Evolutionary conservation across 2,888 invertebrate genomes (phyloP).

Genomic region (Melinaea menophilus): DNA sequence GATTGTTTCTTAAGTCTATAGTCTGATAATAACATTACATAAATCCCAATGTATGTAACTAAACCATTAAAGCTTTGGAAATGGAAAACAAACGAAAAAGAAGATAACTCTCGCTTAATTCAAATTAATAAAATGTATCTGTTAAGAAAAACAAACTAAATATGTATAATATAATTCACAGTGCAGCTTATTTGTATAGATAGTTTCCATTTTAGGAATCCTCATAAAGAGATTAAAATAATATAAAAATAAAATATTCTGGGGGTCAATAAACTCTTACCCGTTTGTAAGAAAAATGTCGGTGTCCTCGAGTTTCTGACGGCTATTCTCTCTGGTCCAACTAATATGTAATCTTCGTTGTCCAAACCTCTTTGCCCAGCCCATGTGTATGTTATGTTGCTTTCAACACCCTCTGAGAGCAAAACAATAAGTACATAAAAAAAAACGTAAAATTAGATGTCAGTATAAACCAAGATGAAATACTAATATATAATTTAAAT

Average conservation of each 20-base stretch:
- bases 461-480: no score
- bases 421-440: not conserved
- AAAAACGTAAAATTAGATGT: not conserved
- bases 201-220: not conserved
- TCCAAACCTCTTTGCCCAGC: slow-evolving; percentile 50
- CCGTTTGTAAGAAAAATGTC: slow-evolving; percentile 60
- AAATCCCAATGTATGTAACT: no score
- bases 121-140: no score
- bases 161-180: no score
- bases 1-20: no score
- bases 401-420: slow-evolving; percentile 58
- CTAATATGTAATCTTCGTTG: slow-evolving; percentile 61
- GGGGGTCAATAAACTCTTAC: slow-evolving; percentile 42
- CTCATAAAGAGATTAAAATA: not conserved
- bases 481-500: no score
- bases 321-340: slow-evolving; percentile 63
- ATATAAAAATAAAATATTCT: not conserved
- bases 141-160: no score
- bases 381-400: slow-evolving; percentile 63
- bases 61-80: no score
- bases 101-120: no score
- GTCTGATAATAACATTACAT: no score
- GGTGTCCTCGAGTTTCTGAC: slow-evolving; percentile 60
- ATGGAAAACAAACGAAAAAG: no score
- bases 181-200: no score